A percentile compares a stretch with the other conserved stretches of the same genome.
These are phyloP conservation scores for Romanomermis culicivorax DNA, from an alignment of 2,888 invertebrate genomes.

Conservation along the genomic window DNA sequence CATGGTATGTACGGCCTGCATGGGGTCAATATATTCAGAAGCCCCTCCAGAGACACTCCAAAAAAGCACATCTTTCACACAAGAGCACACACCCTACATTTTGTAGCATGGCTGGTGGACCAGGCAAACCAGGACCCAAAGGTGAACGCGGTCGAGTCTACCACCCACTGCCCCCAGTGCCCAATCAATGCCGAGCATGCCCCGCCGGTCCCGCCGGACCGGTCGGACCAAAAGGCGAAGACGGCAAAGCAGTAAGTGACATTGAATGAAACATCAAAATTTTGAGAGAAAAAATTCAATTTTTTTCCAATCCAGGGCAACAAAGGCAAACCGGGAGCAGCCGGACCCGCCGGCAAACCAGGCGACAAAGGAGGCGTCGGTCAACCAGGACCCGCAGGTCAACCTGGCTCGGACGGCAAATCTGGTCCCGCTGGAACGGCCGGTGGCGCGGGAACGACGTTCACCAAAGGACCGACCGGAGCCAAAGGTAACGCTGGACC, in stretches of 20 bases:
- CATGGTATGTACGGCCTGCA: no score
- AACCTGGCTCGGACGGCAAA: conserved; percentile 23
- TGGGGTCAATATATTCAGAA: no score
- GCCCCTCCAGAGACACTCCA: no score
- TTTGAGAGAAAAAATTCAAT: background rate
- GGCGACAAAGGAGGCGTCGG: conserved; percentile 13
- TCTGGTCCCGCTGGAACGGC: conserved; percentile 18
- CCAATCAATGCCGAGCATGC: background rate
- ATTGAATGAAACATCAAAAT: no score
- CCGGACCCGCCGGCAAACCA: background rate
- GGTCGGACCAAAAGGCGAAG: background rate
- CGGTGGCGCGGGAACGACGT: conserved; percentile 37
- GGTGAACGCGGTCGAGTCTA: background rate
- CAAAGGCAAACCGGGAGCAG: background rate
- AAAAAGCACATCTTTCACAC: no score
- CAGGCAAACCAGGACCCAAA: background rate
- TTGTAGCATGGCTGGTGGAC: background rate
- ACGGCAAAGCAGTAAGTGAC: background rate
- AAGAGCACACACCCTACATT: no score
- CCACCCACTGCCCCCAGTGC: background rate
- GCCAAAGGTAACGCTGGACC: conserved; percentile 24
- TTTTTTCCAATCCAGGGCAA: background rate
- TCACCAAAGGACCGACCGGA: conserved; percentile 38
- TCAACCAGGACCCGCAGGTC: conserved; percentile 21
- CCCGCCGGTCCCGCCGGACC: background rate